Conservation (phyloP, 2,113 vertebrate species). For the Panthera uncia region DNA sequence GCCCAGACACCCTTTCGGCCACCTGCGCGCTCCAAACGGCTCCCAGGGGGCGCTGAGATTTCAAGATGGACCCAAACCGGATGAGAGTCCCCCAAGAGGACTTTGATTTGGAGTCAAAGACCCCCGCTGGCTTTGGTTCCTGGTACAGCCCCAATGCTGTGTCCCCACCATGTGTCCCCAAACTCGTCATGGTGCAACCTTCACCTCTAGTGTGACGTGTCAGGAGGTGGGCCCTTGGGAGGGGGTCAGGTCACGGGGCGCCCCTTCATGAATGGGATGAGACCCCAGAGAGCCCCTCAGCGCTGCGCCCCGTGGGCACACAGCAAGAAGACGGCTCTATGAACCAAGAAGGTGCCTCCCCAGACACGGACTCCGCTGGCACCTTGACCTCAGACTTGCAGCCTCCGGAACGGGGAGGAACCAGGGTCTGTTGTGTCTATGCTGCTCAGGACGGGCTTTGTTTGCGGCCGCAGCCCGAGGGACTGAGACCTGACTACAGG, state of each 20-base stretch:
- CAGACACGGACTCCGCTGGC: neutral
- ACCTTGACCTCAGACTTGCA: neutral
- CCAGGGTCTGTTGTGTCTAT: neutral
- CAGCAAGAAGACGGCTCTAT: neutral
- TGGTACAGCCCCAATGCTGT: too few species aligned
- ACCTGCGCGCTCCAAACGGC: too few species aligned
- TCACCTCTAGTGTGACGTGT: neutral
- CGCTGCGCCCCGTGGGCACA: neutral
- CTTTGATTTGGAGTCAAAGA: too few species aligned
- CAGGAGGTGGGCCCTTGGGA: neutral
- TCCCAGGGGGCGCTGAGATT: neutral
- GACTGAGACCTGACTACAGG: neutral
- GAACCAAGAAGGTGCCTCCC: neutral
- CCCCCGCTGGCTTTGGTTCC: neutral
- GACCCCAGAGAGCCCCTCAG: neutral
- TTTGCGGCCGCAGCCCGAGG: neutral
- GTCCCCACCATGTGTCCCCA: neutral
- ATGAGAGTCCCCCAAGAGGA: neutral
- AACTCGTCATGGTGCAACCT: neutral
- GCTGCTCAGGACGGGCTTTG: too few species aligned
- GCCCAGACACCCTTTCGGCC: fast-evolving
- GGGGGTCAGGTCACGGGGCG: neutral
- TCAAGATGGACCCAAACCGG: neutral
- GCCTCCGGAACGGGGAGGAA: neutral
- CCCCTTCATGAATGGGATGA: neutral